These are phyloP conservation scores for Coptodon rendalli DNA, from an alignment of 2,113 vertebrate genomes.

Conservation along the genomic window DNA sequence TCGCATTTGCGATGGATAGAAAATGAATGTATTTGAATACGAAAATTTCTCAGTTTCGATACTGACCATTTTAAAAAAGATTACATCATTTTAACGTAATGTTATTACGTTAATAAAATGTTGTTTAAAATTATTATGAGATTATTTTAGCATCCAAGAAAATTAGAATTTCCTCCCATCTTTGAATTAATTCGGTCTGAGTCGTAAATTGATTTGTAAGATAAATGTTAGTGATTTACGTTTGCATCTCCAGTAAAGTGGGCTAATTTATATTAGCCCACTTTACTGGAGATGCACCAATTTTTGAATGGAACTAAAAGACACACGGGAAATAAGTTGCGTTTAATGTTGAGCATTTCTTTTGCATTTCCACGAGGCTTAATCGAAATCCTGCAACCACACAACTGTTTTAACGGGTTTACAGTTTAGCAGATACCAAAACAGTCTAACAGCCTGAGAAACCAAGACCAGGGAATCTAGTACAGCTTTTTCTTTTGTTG, in stretches of 20 bases:
- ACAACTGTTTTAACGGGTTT: neutral
- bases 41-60: neutral
- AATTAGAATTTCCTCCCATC: neutral
- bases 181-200: neutral
- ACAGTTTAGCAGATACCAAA: neutral
- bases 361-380: neutral
- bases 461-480: neutral
- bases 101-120: neutral
- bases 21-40: neutral
- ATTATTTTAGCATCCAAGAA: neutral
- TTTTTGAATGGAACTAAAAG: neutral
- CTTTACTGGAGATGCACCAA: neutral
- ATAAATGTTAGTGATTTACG: neutral
- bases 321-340: neutral
- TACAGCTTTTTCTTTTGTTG: neutral
- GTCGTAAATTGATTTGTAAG: neutral
- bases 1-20: neutral
- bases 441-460: neutral
- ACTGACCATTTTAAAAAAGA: neutral
- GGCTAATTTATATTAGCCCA: neutral
- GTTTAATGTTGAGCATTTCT: neutral
- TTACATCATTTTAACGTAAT: neutral
- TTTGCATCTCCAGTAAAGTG: neutral
- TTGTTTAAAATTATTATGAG: neutral
- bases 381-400: neutral